Evolutionary conservation across 2,113 vertebrate species (phyloP).

Genomic region (Sitta europaea): DNA sequence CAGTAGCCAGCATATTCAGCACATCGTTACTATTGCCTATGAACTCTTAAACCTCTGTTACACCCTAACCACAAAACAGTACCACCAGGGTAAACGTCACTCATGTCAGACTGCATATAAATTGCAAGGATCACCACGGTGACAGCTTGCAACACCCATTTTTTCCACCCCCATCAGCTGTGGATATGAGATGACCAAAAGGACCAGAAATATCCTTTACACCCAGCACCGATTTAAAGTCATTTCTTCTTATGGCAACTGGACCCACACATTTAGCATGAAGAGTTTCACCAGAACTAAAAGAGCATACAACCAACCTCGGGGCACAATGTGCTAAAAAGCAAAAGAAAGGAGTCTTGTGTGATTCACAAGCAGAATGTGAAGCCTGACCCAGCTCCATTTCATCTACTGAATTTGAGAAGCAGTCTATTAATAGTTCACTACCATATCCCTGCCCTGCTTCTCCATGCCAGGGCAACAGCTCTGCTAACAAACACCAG

Average conservation of each 20-base stretch:
- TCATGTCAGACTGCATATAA: rapidly evolving
- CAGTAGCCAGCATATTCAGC: not conserved
- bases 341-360: not conserved
- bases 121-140: not conserved
- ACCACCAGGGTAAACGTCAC: rapidly evolving
- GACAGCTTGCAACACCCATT: not conserved
- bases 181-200: not conserved
- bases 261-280: not conserved
- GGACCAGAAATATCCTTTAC: not conserved
- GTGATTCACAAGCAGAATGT: not conserved
- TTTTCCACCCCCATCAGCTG: not conserved
- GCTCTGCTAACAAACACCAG: not conserved
- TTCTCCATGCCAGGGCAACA: not conserved
- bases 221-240: not conserved
- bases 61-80: not conserved
- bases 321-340: not conserved
- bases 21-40: not conserved
- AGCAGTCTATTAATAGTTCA: constrained; percentile 42
- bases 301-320: not conserved
- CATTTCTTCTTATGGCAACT: not conserved
- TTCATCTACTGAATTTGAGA: constrained; percentile 42
- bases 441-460: not conserved
- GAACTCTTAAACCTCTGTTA: not conserved
- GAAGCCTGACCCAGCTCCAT: not conserved
- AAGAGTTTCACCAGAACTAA: not conserved